phyloP scores from a whole-genome alignment of 1,140 invertebrate genomes.

The Sycobia sp. region DNA sequence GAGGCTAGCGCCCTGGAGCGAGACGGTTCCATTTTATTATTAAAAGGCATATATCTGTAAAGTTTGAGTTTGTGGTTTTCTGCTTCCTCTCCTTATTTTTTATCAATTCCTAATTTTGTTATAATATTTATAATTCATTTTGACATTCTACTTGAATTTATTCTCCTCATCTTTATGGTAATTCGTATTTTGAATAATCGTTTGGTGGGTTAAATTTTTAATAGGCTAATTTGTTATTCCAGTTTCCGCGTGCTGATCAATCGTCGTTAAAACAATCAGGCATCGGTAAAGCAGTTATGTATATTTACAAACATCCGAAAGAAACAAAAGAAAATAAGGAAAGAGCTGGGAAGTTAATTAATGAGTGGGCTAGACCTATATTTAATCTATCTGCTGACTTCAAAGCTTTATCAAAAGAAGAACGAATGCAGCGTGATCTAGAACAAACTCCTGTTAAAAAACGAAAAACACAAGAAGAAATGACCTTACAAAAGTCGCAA shows the following conservation, averaged over 20 bases:
- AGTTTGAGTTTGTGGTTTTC: no score
- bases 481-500: slow-evolving; percentile 54
- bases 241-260: slow-evolving; percentile 91
- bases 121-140: no score
- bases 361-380: slow-evolving; percentile 95
- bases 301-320: slow-evolving; percentile 97
- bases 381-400: slow-evolving; percentile 96
- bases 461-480: slow-evolving; percentile 61
- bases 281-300: slow-evolving; percentile 98
- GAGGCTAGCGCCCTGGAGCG: no score
- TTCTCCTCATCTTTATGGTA: not conserved
- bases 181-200: not conserved
- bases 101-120: no score
- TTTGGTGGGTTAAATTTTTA: no score
- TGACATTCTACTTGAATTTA: no score
- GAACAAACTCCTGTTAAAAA: slow-evolving; percentile 82
- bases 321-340: slow-evolving; percentile 94
- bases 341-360: slow-evolving; percentile 89
- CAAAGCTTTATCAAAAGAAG: slow-evolving; percentile 84
- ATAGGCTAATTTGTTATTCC: no score
- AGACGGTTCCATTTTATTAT: no score
- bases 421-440: slow-evolving; percentile 88
- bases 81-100: no score
- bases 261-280: slow-evolving; percentile 91
- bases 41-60: no score